Evolutionary conservation across 2,797 vertebrate species (phyloP).

Genomic region (Sebastes trivittatus): DNA sequence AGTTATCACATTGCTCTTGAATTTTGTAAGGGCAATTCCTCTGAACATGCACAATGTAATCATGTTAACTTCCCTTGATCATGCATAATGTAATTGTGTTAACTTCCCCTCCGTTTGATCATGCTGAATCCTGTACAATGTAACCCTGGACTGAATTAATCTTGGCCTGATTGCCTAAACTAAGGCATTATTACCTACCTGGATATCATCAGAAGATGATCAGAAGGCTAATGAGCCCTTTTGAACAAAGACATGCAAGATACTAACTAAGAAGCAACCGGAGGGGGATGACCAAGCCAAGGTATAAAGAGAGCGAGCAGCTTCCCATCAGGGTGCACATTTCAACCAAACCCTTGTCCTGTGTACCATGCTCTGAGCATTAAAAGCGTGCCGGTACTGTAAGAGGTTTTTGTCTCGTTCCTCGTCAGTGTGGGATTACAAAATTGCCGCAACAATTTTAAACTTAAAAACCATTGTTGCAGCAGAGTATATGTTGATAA

Average conservation of each 20-base stretch:
- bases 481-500: background rate
- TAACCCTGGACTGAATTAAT: too few relatives aligned
- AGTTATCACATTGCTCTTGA: too few relatives aligned
- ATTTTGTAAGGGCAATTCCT: background rate
- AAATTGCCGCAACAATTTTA: background rate
- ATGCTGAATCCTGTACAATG: too few relatives aligned
- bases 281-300: background rate
- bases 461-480: background rate
- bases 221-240: background rate
- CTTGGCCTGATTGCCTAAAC: background rate
- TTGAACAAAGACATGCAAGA: background rate
- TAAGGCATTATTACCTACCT: background rate
- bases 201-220: background rate
- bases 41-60: background rate
- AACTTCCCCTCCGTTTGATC: background rate
- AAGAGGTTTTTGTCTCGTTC: background rate
- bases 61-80: background rate
- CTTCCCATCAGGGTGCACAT: background rate
- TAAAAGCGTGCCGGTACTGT: background rate
- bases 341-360: background rate
- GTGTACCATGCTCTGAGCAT: background rate
- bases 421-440: background rate
- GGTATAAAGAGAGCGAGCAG: background rate
- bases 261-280: background rate
- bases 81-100: too few relatives aligned